Evolutionary conservation across 2,888 invertebrate species (phyloP).

Genomic region (Chesias legatella): DNA sequence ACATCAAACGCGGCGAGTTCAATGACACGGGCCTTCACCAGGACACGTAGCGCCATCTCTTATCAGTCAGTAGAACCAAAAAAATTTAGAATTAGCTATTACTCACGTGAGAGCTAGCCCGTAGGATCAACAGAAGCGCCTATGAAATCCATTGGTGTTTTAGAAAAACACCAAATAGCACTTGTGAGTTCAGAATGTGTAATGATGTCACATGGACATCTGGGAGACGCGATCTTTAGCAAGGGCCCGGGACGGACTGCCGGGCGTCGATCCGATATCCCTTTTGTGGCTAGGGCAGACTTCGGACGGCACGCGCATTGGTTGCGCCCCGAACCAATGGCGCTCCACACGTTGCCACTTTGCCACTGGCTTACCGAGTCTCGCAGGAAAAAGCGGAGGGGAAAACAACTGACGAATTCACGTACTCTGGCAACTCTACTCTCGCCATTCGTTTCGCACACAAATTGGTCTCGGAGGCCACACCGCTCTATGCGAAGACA

Average conservation of each 20-base stretch:
- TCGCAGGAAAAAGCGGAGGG: conserved; percentile 64
- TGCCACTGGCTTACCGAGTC: conserved; percentile 51
- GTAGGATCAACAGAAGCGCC: conserved; percentile 42
- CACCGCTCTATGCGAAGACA: conserved; percentile 52
- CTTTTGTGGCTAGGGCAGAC: conserved; percentile 66
- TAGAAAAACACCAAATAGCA: conserved; percentile 47
- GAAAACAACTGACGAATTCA: conserved; percentile 60
- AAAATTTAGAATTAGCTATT: conserved; percentile 41
- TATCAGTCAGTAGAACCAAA: conserved; percentile 38
- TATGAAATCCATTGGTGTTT: conserved; percentile 44
- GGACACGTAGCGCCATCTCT: conserved; percentile 68
- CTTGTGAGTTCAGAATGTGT: conserved; percentile 52
- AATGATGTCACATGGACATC: conserved; percentile 43
- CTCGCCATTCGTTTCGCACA: conserved; percentile 53
- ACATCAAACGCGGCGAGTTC: conserved; percentile 53
- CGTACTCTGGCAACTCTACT: conserved; percentile 46
- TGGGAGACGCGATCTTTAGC: conserved; percentile 53
- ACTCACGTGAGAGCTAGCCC: conserved; percentile 61
- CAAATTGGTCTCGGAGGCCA: conserved; percentile 56
- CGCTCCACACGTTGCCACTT: conserved; percentile 38
- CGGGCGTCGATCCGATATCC: conserved; percentile 42
- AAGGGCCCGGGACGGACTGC: conserved; percentile 72
- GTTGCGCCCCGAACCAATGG: conserved; percentile 54
- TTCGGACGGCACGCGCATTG: conserved; percentile 52
- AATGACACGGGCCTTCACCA: conserved; percentile 55